These are phyloP conservation scores for Parelbella ahira DNA, from an alignment of 2,888 invertebrate species.

Conservation along the genomic window DNA sequence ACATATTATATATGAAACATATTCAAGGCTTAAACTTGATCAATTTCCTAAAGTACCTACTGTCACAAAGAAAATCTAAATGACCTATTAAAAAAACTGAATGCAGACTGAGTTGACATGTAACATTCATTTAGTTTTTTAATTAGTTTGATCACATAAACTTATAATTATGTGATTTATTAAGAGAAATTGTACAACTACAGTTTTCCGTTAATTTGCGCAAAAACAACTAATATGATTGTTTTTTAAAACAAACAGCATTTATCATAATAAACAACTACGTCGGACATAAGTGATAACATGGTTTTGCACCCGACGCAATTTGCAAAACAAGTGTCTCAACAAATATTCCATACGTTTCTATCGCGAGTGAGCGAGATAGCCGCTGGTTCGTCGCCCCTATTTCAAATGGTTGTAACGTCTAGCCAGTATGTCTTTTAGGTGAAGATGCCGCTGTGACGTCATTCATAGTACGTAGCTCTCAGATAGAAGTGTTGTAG, in stretches of 20 bases:
- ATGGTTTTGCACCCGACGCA: conserved; percentile 65
- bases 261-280: conserved; percentile 30
- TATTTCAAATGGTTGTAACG: conserved; percentile 52
- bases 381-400: conserved; percentile 50
- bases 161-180: no score
- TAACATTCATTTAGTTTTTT: no score
- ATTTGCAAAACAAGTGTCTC: conserved; percentile 75
- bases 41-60: no score
- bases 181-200: no score
- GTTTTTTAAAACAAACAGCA: conserved; percentile 26
- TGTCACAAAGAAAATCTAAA: no score
- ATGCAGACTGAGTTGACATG: no score
- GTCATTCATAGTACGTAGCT: conserved; percentile 81
- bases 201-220: conserved; percentile 7
- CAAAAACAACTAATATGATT: conserved; percentile 14
- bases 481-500: conserved; percentile 73
- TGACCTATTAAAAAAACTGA: no score
- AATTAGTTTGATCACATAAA: no score
- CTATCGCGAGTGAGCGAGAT: conserved; percentile 71
- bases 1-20: no score
- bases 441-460: conserved; percentile 58
- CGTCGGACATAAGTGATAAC: conserved; percentile 32
- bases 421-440: conserved; percentile 65
- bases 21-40: no score
- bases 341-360: conserved; percentile 76